A percentile compares a stretch with the other conserved stretches of the same genome.
Evolutionary conservation across 2,888 invertebrate species (phyloP).

Genomic region (Ligdia adustata): DNA sequence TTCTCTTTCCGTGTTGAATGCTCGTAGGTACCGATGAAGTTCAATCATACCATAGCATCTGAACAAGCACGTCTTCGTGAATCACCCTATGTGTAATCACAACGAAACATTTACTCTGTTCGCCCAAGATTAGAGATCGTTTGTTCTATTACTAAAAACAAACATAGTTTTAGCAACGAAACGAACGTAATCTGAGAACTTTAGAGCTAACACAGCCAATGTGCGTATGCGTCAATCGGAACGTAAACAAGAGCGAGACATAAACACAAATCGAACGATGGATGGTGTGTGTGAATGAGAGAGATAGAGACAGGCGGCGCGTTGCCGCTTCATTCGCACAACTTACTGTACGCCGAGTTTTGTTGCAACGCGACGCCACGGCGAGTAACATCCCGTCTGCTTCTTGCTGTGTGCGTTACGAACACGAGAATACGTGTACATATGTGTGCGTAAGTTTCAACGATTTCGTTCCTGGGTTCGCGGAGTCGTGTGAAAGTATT

Average conservation of each 20-base stretch:
- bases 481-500: slow-evolving; percentile 42
- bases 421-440: slow-evolving; percentile 69
- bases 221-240: no score
- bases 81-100: no score
- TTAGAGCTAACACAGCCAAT: no score
- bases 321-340: slow-evolving; percentile 49
- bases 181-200: no score
- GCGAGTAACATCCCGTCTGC: slow-evolving; percentile 90
- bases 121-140: no score
- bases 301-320: slow-evolving; percentile 65
- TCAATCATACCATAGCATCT: no score
- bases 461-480: slow-evolving; percentile 25
- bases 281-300: slow-evolving; percentile 64
- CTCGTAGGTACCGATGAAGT: no score
- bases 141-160: no score
- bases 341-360: slow-evolving; percentile 98
- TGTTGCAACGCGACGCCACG: slow-evolving; percentile 97
- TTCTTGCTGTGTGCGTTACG: slow-evolving; percentile 84
- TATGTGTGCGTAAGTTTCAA: slow-evolving; percentile 57
- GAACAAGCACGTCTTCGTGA: no score
- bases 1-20: no score
- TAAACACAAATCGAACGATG: slow-evolving; percentile 51
- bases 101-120: no score
- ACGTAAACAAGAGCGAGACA: slow-evolving; percentile 45
- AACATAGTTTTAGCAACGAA: no score